Percentiles rank a stretch among this genome's conserved stretches.
Evolutionary conservation across 1,140 invertebrate genomes (phyloP).

Genomic region (Alviniconcha marisindica): DNA sequence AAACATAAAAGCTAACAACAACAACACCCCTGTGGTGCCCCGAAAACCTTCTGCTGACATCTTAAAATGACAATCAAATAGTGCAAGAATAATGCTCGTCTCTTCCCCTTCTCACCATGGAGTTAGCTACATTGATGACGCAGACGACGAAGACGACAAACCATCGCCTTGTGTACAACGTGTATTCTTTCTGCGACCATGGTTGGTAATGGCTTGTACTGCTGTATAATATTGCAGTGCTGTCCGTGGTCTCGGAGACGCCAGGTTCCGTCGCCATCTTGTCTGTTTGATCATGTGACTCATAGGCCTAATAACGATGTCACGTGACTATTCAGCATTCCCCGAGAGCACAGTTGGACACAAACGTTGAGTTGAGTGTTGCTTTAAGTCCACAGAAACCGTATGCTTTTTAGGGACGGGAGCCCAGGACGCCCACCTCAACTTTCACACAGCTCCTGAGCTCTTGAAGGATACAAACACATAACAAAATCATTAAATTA

Average conservation of each 20-base stretch:
- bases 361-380: too few species aligned
- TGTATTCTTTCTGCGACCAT: constrained; percentile 49
- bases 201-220: constrained; percentile 24
- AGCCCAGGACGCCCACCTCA: too few species aligned
- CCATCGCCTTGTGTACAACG: constrained; percentile 74
- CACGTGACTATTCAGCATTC: background rate
- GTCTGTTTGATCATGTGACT: background rate
- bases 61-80: too few species aligned
- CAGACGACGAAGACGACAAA: constrained; percentile 73
- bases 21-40: too few species aligned
- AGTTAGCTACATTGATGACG: constrained; percentile 77
- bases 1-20: too few species aligned
- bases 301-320: background rate
- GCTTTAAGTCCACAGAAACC: too few species aligned
- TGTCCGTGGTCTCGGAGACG: background rate
- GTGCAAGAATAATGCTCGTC: too few species aligned
- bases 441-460: too few species aligned
- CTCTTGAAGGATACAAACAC: too few species aligned
- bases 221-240: background rate
- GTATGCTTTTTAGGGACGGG: too few species aligned
- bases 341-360: background rate
- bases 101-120: constrained; percentile 69
- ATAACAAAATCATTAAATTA: too few species aligned
- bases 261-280: background rate
- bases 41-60: too few species aligned